Base-by-base conservation (phyloP, 2,888 invertebrate genomes). In the Galeopsomyia nigrocyanea region DNA sequence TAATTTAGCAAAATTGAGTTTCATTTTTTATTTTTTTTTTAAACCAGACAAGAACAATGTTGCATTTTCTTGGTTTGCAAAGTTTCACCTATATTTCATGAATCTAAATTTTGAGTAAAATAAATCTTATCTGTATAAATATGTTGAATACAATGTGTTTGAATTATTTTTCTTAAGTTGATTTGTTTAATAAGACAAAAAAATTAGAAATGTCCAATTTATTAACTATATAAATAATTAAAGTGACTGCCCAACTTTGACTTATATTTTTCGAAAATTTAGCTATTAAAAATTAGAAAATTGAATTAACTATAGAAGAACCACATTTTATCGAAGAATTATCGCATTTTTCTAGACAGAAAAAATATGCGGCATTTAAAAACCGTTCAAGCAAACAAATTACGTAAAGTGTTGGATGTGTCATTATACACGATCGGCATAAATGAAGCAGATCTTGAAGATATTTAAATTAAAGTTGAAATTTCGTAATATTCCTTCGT, bases 361-460 rank as follows among this genome's bases (percentile, higher is more conserved):
- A 7, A 56, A 61, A 70, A 31, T 39, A 31, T 65, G 21, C 49
- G 53, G 39, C 31, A 31, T 49, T 57, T 21, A 55, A 16, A 49
- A 64, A 50, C 10, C 47, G 19, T 55, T 26, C n/a, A 49, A 19
- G 19, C 58, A 75, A 72, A 67, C 57, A 75, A 72, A 75, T 72
- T 75, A 75, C 69, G 75, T 71, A 75, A 72, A 75, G 60, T 39
- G 39, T 60, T 60, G 69, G 66, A 67, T 69, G 55, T 75, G 64
- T 70, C 67, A 67, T 47, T 69, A 53, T 21, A 17, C 19, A 50
- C 22, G 61, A 55, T 50, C n/a, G 10, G 31, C 16, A 50, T n/a
- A 47, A 31, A 66, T 31, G 16, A 22, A 60, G 19, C 31, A 47
- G 49, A 64, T 47, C n/a, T 13, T 13, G 1, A 56, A 17, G 13